Evolutionary conservation across 2,113 vertebrate genomes (phyloP).

Genomic region (Anoplopoma fimbria): DNA sequence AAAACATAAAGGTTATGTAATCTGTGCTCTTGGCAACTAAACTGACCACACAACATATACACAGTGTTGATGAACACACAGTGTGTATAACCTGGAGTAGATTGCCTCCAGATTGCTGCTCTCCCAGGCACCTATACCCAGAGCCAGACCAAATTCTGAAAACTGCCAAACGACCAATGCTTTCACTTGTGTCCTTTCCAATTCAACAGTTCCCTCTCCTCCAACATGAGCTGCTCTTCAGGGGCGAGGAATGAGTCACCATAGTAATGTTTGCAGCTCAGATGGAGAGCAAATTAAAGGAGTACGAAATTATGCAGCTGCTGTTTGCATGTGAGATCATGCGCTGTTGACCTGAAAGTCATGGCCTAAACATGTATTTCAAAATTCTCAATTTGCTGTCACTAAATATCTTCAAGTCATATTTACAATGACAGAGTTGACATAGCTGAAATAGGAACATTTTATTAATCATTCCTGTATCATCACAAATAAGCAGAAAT

Average conservation of each 20-base stretch:
- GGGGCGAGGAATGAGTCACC: conserved; percentile 47
- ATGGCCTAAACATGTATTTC: conserved; percentile 1
- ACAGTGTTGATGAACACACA: neutral
- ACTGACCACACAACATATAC: conserved; percentile 11
- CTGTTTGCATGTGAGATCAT: conserved; percentile 40
- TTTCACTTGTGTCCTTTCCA: conserved; percentile 34
- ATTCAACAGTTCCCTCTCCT: conserved; percentile 29
- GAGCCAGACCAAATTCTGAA: conserved; percentile 32
- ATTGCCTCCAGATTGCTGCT: conserved; percentile 12
- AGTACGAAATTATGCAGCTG: conserved; percentile 40
- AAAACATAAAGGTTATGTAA: neutral
- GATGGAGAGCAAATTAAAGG: conserved; percentile 29
- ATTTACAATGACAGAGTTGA: neutral
- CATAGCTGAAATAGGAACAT: neutral
- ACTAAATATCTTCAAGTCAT: neutral
- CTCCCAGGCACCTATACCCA: conserved; percentile 10
- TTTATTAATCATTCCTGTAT: neutral
- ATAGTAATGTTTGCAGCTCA: conserved; percentile 28
- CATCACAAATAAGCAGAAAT: neutral
- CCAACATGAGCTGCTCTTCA: conserved; percentile 21
- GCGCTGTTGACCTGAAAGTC: neutral
- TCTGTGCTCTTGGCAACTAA: conserved; percentile 7
- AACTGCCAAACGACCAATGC: conserved; percentile 41
- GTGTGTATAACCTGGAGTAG: conserved; percentile 11
- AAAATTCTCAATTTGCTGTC: neutral